Evolutionary conservation across 2,113 vertebrate species (phyloP).

Genomic region (Pogonocichla stellata): DNA sequence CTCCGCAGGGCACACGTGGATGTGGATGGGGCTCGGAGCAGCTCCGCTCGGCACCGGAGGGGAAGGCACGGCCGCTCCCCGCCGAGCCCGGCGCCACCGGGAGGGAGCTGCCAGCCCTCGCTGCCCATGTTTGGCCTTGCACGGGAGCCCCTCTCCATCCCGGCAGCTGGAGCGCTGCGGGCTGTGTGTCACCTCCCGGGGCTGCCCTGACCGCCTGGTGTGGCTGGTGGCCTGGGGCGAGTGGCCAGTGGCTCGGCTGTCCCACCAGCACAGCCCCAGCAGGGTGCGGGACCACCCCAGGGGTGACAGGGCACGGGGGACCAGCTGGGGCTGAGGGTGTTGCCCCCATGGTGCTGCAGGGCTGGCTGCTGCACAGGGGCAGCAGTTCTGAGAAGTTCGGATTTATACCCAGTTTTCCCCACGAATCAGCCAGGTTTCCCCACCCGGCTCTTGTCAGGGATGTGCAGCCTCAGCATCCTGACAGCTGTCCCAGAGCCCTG

Average conservation of each 20-base stretch:
- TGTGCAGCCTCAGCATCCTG: neutral
- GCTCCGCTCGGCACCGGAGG: fast-evolving
- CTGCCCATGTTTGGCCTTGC: neutral
- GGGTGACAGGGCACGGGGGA: neutral
- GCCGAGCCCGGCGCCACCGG: neutral
- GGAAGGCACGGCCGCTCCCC: neutral
- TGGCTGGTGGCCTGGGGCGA: fast-evolving
- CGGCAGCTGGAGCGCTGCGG: no score
- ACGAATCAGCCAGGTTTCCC: neutral
- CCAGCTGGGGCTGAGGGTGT: neutral
- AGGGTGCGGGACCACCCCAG: neutral
- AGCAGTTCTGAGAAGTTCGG: neutral
- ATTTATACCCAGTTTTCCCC: neutral
- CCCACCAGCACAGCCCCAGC: neutral
- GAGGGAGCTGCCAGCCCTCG: neutral
- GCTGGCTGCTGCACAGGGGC: neutral
- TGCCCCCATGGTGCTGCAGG: fast-evolving
- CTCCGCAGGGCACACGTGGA: fast-evolving
- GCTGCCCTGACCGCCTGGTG: fast-evolving
- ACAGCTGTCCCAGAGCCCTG: neutral
- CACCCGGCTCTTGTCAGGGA: neutral
- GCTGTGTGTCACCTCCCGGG: neutral
- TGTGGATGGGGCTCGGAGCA: neutral
- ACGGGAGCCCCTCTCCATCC: neutral
- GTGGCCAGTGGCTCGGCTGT: neutral